These are phyloP conservation scores for Microtus ochrogaster DNA, from an alignment of 2,113 vertebrate genomes.

Conservation along the genomic window DNA sequence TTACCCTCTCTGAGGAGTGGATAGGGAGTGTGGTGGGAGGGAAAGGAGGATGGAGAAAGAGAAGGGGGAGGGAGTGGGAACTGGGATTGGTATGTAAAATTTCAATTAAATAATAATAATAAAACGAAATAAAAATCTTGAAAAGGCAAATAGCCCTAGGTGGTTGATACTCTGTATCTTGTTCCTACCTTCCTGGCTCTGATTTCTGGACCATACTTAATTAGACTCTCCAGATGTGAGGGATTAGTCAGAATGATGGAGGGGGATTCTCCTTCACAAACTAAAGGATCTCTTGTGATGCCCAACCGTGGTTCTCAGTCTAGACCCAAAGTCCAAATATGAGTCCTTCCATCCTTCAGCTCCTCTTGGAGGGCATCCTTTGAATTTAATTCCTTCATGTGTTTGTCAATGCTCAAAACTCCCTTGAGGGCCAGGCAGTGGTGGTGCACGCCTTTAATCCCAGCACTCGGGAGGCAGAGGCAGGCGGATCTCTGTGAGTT, in stretches of 20 bases:
- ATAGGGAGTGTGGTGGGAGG: no score
- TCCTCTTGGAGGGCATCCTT: background rate
- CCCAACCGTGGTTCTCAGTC: background rate
- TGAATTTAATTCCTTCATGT: background rate
- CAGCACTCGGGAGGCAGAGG: no score
- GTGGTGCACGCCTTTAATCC: no score
- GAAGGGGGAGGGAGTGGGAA: no score
- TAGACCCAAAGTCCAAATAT: no score
- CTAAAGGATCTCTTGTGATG: background rate
- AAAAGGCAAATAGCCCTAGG: background rate
- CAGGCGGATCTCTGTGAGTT: no score
- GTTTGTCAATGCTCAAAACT: background rate
- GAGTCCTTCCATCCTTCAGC: fast-evolving
- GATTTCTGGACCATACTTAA: background rate
- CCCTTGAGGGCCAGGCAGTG: background rate
- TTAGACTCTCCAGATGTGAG: background rate
- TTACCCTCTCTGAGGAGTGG: no score
- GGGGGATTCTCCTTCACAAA: background rate
- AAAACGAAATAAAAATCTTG: no score
- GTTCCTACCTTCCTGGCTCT: background rate
- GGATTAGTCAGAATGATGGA: background rate
- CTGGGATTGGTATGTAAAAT: no score
- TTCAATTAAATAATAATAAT: no score
- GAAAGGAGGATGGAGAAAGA: no score
- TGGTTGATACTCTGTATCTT: background rate